These are phyloP conservation scores for Aphyosemion australe DNA, from an alignment of 2,113 vertebrate species.

Conservation along the genomic window DNA sequence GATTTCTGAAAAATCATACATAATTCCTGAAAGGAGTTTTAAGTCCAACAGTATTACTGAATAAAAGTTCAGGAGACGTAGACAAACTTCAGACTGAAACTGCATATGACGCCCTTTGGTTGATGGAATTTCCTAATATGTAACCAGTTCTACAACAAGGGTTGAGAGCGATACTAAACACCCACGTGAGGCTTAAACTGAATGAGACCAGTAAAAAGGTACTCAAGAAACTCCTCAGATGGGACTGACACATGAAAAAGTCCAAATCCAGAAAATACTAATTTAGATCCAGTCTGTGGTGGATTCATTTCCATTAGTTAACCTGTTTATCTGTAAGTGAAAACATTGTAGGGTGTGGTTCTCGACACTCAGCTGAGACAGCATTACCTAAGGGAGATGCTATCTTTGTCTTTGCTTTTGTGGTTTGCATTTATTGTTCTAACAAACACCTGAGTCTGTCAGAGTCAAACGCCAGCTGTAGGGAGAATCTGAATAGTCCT, in stretches of 20 bases:
- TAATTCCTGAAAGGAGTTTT: too few relatives aligned
- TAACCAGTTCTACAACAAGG: background rate
- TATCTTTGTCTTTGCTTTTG: conserved; percentile 5
- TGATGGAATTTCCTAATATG: background rate
- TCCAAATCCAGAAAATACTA: too few relatives aligned
- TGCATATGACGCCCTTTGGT: background rate
- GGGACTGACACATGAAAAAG: too few relatives aligned
- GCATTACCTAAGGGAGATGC: background rate
- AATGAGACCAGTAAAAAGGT: background rate
- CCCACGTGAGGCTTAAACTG: background rate
- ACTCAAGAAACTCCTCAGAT: too few relatives aligned
- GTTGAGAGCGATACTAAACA: background rate
- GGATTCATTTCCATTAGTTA: background rate
- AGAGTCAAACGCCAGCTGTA: conserved; percentile 1
- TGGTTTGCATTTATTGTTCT: background rate
- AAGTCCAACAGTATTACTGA: background rate
- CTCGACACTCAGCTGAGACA: conserved; percentile 6
- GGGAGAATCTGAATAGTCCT: background rate
- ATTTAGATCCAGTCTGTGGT: too few relatives aligned
- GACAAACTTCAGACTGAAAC: background rate
- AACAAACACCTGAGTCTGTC: too few relatives aligned
- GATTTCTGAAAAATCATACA: too few relatives aligned
- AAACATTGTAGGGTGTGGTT: background rate
- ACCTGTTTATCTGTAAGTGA: background rate
- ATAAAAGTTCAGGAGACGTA: background rate